A percentile compares a stretch with the other conserved stretches of the same genome.
Conservation (phyloP, 2,113 vertebrate species). For the Chrysochloris asiatica region DNA sequence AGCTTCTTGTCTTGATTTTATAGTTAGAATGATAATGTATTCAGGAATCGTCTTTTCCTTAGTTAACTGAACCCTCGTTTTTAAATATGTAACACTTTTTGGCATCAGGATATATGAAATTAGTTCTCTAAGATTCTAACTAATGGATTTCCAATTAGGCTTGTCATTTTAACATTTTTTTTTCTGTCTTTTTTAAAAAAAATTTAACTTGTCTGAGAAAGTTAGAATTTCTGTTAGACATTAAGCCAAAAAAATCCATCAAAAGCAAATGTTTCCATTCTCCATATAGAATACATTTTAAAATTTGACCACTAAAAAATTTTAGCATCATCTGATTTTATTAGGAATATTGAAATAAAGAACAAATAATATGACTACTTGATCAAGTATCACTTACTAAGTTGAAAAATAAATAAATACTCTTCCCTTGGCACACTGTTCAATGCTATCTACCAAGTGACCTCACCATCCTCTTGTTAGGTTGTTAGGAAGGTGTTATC, state of each 20-base stretch:
- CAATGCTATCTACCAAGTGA: neutral
- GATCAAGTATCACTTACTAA: neutral
- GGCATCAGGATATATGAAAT: constrained; percentile 4
- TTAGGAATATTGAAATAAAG: neutral
- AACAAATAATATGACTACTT: neutral
- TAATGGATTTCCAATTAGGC: constrained; percentile 42
- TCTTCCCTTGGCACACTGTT: neutral
- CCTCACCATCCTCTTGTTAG: neutral
- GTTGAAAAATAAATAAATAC: neutral
- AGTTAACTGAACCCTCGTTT: constrained; percentile 2
- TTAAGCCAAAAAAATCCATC: neutral
- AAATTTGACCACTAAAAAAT: neutral
- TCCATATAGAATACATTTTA: neutral
- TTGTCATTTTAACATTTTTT: neutral
- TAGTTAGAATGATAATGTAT: neutral
- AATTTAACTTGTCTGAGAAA: constrained; percentile 44
- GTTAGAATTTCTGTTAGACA: neutral
- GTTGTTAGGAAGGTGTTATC: no score
- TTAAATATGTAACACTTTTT: constrained; percentile 36
- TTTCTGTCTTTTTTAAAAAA: constrained; percentile 59
- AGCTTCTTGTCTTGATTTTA: constrained; percentile 15
- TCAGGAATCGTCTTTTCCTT: constrained; percentile 9
- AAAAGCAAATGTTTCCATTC: neutral
- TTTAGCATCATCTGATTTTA: neutral
- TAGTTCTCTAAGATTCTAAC: constrained; percentile 44